Evolutionary conservation across 2,888 invertebrate genomes (phyloP).

Genomic region (Tillus elongatus): DNA sequence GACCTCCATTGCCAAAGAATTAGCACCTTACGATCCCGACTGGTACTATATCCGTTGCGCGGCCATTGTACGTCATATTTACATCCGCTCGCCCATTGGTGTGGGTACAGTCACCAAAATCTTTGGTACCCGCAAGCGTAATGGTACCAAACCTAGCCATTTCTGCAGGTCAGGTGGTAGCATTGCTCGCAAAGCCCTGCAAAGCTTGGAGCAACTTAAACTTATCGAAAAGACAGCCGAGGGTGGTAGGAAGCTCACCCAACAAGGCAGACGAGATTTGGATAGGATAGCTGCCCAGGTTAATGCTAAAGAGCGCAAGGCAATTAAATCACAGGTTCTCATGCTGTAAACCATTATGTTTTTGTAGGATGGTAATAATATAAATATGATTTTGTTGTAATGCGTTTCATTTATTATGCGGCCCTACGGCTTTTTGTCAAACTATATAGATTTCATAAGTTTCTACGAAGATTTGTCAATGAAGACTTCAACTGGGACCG

Average conservation of each 20-base stretch:
- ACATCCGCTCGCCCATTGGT: conserved; percentile 87
- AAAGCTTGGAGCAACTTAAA: conserved; percentile 80
- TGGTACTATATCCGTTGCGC: conserved; percentile 97
- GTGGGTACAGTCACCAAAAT: conserved; percentile 92
- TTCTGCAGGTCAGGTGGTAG: conserved; percentile 83
- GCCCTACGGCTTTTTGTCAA: too few species aligned
- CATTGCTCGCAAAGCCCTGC: conserved; percentile 83
- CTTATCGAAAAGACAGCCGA: conserved; percentile 84
- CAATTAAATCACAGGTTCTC: too few species aligned
- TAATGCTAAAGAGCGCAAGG: too few species aligned
- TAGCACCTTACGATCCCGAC: conserved; percentile 95
- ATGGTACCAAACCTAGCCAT: conserved; percentile 90
- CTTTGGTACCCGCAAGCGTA: conserved; percentile 90
- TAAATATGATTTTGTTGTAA: too few species aligned
- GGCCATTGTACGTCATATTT: conserved; percentile 84
- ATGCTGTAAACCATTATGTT: too few species aligned
- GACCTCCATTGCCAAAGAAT: conserved; percentile 89
- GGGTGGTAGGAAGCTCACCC: conserved; percentile 78
- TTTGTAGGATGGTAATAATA: too few species aligned
- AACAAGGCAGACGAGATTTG: conserved; percentile 86
- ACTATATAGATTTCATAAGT: too few species aligned
- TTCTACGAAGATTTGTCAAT: too few species aligned
- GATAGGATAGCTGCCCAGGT: conserved; percentile 96
- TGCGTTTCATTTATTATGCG: too few species aligned
- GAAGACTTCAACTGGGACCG: too few species aligned